phyloP scores from a whole-genome alignment of 2,113 vertebrate species.

The Otocyon megalotis region DNA sequence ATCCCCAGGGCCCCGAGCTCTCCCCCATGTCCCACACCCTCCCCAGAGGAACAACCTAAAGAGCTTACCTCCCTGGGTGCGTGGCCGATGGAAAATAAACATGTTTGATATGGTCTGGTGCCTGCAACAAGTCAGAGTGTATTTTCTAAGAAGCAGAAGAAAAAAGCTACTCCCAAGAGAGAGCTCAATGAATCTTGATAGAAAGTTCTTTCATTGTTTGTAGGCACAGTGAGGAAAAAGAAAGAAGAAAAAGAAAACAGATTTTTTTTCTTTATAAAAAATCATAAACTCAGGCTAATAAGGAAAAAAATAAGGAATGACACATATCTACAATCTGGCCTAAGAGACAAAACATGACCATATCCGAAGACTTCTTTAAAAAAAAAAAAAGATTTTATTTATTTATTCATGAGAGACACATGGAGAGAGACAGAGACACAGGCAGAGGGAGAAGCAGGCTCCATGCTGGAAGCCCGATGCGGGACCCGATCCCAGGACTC shows the following conservation, averaged over 20 bases:
- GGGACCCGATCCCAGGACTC: too few species aligned
- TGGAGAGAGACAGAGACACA: too few species aligned
- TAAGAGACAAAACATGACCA: too few species aligned
- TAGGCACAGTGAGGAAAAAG: not conserved
- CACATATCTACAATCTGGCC: too few species aligned
- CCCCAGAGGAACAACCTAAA: rapidly evolving
- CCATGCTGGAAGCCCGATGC: too few species aligned
- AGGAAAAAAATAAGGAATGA: not conserved
- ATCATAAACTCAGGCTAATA: not conserved
- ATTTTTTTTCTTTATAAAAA: not conserved
- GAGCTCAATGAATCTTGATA: not conserved
- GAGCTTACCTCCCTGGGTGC: rapidly evolving
- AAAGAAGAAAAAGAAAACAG: not conserved
- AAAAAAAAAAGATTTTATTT: too few species aligned
- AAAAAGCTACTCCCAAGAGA: not conserved
- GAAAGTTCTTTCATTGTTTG: not conserved
- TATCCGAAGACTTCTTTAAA: not conserved
- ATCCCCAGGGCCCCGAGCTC: not conserved
- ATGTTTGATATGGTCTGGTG: too few species aligned
- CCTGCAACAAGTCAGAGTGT: not conserved
- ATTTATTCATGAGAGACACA: too few species aligned
- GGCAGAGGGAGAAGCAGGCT: too few species aligned
- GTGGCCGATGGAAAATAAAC: rapidly evolving
- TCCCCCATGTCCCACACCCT: not conserved
- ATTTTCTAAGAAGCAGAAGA: not conserved